These are phyloP conservation scores for Galeopsomyia nigrocyanea DNA, from an alignment of 2,888 invertebrate species.

Conservation along the genomic window DNA sequence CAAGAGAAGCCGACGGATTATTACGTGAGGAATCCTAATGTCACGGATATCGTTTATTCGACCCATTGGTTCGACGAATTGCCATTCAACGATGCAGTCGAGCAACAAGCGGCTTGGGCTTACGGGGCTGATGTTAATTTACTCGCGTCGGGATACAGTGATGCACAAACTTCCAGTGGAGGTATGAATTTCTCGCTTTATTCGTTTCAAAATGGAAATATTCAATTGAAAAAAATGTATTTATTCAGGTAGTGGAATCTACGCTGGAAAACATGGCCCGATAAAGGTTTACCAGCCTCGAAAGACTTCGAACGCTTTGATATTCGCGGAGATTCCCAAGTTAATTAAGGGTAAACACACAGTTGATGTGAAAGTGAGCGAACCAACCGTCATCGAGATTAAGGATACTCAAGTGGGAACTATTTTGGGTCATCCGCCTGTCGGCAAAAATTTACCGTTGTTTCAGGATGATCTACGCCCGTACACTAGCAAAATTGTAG, in stretches of 20 bases:
- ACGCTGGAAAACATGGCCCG: slow-evolving; percentile 6
- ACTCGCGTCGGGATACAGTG: slow-evolving; percentile 70
- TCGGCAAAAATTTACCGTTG: background rate
- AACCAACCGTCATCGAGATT: slow-evolving; percentile 22
- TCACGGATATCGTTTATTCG: slow-evolving; percentile 70
- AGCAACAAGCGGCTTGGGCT: slow-evolving; percentile 70
- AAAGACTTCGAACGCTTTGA: background rate
- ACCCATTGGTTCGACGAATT: slow-evolving; percentile 73
- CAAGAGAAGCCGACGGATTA: slow-evolving; percentile 68
- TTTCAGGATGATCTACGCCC: slow-evolving; percentile 13
- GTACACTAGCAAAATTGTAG: slow-evolving; percentile 48
- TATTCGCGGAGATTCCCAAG: slow-evolving; percentile 14
- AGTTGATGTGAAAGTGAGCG: background rate
- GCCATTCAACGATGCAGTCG: slow-evolving; percentile 70
- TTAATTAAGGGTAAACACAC: background rate
- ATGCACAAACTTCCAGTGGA: slow-evolving; percentile 58
- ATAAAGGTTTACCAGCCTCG: background rate
- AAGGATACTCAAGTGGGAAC: slow-evolving; percentile 29
- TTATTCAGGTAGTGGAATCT: slow-evolving; percentile 25
- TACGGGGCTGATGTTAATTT: slow-evolving; percentile 69
- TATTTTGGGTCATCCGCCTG: background rate
- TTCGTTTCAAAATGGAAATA: no score
- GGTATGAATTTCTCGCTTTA: background rate
- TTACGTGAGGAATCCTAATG: slow-evolving; percentile 50
- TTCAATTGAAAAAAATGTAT: background rate